Conservation (phyloP, 2,113 vertebrate species). For the Crotalus tigris region DNA sequence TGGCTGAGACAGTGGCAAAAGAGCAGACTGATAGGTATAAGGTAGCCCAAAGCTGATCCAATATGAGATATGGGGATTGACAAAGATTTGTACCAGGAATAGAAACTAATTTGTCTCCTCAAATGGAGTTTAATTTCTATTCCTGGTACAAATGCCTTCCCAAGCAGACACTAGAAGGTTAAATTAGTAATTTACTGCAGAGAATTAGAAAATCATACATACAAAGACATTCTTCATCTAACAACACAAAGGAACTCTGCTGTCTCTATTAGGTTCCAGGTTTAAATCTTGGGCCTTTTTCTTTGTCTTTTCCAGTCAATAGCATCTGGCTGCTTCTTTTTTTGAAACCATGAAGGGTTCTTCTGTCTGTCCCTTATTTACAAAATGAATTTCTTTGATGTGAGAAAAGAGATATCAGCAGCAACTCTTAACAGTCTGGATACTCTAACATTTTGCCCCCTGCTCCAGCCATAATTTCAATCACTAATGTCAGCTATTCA, state of each 20-base stretch:
- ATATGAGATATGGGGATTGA: not conserved
- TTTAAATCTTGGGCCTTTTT: not conserved
- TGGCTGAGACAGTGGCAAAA: not conserved
- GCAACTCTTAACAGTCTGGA: not conserved
- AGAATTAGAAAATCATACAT: not conserved
- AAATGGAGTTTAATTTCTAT: not conserved
- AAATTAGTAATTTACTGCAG: not conserved
- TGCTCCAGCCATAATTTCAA: not conserved
- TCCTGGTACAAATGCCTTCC: not conserved
- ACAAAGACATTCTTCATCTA: not conserved
- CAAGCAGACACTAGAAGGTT: not conserved
- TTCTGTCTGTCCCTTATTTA: not conserved
- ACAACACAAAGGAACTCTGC: not conserved
- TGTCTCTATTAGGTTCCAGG: not conserved
- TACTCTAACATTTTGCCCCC: not conserved
- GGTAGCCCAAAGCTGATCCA: not conserved
- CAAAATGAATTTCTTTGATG: not conserved
- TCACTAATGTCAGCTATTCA: not conserved
- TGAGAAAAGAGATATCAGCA: not conserved
- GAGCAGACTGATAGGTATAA: not conserved
- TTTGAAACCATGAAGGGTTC: not conserved
- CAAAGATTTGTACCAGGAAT: not conserved
- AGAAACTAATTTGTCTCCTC: not conserved
- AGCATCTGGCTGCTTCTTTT: not conserved
- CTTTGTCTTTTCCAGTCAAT: not conserved